Evolutionary conservation across 2,797 vertebrate species (phyloP).

Genomic region (Centropyge bicolor): DNA sequence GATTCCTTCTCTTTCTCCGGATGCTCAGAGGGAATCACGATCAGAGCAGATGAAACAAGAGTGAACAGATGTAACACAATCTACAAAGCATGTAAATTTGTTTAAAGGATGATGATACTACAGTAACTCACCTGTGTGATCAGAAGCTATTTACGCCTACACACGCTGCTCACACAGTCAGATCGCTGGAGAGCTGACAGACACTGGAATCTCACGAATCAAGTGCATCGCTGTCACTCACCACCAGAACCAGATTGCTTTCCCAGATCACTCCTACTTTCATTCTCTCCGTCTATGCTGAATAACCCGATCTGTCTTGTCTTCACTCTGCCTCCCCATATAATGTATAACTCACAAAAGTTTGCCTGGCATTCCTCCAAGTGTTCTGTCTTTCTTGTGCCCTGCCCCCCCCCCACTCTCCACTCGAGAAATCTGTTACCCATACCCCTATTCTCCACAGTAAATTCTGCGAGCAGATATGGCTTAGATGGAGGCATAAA

Average conservation of each 20-base stretch:
- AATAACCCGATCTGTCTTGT: constrained; percentile 65
- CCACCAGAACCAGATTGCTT: constrained; percentile 62
- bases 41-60: constrained; percentile 60
- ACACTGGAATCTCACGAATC: constrained; percentile 69
- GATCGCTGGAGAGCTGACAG: constrained; percentile 69
- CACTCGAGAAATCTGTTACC: constrained; percentile 67
- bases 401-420: constrained; percentile 25
- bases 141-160: constrained; percentile 38
- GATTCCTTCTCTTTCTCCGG: constrained; percentile 42
- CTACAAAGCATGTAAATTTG: constrained; percentile 67
- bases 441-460: constrained; percentile 66
- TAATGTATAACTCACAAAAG: constrained; percentile 58
- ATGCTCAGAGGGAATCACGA: constrained; percentile 55
- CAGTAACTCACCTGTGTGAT: constrained; percentile 53
- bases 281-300: constrained; percentile 42
- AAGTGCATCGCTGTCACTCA: constrained; percentile 80
- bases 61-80: constrained; percentile 65
- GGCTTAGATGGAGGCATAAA: constrained; percentile 67
- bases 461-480: constrained; percentile 70
- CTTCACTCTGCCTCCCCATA: constrained; percentile 33
- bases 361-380: constrained; percentile 61
- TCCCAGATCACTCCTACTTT: constrained; percentile 59
- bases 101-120: constrained; percentile 43
- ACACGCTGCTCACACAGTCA: constrained; percentile 39
- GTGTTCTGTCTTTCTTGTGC: constrained; percentile 44